A percentile compares a stretch with the other conserved stretches of the same genome.
Evolutionary conservation across 2,113 vertebrate genomes (phyloP).

Genomic region (Tachuris rubrigastra): DNA sequence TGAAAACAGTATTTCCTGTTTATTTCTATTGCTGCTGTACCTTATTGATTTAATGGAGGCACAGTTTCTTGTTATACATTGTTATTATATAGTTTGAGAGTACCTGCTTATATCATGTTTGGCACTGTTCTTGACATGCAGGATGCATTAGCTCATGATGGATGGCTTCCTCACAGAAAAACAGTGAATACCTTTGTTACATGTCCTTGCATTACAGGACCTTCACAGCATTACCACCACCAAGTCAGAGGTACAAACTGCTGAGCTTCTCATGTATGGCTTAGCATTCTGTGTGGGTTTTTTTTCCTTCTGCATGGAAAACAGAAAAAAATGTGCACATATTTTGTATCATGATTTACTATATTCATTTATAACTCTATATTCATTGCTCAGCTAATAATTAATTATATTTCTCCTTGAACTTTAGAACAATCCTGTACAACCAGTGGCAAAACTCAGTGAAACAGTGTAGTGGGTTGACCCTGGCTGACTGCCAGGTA

Average conservation of each 20-base stretch:
- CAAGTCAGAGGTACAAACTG: background rate
- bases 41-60: background rate
- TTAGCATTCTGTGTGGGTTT: background rate
- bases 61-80: background rate
- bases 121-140: background rate
- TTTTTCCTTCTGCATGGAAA: background rate
- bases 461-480: background rate
- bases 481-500: background rate
- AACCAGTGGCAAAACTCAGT: background rate
- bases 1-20: background rate
- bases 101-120: background rate
- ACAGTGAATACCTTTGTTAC: background rate
- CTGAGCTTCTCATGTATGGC: background rate
- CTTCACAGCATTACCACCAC: background rate
- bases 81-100: background rate
- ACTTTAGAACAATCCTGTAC: background rate
- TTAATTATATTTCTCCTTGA: background rate
- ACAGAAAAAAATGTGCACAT: background rate
- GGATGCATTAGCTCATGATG: slow-evolving; percentile 3
- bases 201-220: background rate
- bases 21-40: background rate
- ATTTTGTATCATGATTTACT: background rate
- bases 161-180: background rate
- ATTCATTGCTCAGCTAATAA: background rate
- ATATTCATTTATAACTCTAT: background rate